phyloP scores from a whole-genome alignment of 2,888 invertebrate species.

The Nymphalis polychloros region DNA sequence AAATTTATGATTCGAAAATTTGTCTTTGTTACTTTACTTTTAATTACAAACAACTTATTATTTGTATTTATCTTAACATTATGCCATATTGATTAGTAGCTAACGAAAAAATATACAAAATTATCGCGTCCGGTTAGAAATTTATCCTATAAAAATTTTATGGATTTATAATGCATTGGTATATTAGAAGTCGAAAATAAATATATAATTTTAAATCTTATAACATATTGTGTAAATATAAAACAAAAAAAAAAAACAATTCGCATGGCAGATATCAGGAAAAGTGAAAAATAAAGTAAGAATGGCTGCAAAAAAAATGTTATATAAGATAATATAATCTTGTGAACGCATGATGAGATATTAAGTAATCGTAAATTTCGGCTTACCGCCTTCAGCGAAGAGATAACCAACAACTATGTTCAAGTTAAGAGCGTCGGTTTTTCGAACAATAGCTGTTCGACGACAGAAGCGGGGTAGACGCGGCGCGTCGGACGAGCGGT shows the following conservation, averaged over 20 bases:
- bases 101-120: background rate
- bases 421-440: constrained; percentile 42
- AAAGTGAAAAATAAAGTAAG: constrained; percentile 37
- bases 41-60: background rate
- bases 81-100: background rate
- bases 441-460: constrained; percentile 25
- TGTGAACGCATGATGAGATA: constrained; percentile 46
- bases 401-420: constrained; percentile 50
- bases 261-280: constrained; percentile 43
- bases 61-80: background rate
- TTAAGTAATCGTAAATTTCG: constrained; percentile 54
- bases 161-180: background rate
- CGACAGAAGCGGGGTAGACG: constrained; percentile 22
- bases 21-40: background rate
- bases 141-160: background rate
- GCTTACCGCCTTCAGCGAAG: constrained; percentile 63
- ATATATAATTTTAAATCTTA: background rate
- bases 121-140: background rate
- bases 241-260: constrained; percentile 20
- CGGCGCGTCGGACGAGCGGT: constrained; percentile 34
- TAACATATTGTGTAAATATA: background rate
- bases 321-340: constrained; percentile 57
- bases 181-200: too few relatives aligned
- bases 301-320: constrained; percentile 49
- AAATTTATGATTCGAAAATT: background rate